Conservation (phyloP, 2,113 vertebrate species). For the Heliornis fulica region DNA sequence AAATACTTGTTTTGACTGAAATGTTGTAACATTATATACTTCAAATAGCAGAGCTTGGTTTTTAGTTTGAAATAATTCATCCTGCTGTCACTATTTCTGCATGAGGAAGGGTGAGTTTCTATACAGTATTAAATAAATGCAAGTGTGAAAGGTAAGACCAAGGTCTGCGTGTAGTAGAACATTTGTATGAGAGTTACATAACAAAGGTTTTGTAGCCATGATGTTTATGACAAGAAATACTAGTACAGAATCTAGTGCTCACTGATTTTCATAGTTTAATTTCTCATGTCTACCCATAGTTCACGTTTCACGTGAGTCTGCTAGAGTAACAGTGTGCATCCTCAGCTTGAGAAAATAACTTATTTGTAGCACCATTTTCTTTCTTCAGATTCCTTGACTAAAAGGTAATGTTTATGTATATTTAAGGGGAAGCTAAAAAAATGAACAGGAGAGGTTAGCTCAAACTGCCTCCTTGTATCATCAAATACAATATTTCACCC, state of each 20-base stretch:
- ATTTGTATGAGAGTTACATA: background rate
- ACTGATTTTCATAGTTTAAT: background rate
- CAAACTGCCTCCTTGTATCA: background rate
- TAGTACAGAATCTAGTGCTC: background rate
- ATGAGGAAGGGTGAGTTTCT: background rate
- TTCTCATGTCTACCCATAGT: background rate
- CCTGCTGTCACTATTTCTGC: background rate
- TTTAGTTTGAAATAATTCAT: background rate
- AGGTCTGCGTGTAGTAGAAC: background rate
- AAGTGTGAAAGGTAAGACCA: background rate
- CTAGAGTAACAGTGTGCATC: background rate
- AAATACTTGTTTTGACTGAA: background rate
- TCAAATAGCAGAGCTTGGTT: background rate
- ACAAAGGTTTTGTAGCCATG: background rate
- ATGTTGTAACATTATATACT: background rate
- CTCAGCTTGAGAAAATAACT: background rate
- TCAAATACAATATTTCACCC: background rate
- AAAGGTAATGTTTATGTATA: background rate
- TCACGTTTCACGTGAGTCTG: background rate
- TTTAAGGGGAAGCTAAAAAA: background rate
- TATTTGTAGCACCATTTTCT: background rate
- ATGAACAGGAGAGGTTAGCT: background rate
- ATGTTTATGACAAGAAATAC: background rate
- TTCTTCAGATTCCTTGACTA: background rate
- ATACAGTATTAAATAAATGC: background rate